These are phyloP conservation scores for Lutraria rhynchaena DNA, from an alignment of 1,140 invertebrate genomes.

Conservation along the genomic window DNA sequence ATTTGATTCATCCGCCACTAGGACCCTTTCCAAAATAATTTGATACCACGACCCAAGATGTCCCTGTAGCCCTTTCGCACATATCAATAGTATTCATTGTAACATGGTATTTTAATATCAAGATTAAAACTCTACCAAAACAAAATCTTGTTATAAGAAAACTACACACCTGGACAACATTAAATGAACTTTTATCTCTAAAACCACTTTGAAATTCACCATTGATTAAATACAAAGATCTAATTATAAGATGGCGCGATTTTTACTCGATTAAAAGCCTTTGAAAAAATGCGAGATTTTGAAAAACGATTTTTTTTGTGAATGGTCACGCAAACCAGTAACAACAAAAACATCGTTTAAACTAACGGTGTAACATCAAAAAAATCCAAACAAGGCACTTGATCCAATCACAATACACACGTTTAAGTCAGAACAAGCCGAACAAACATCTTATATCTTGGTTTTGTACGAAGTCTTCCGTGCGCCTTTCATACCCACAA, in stretches of 20 bases:
- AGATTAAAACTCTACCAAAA: too few relatives aligned
- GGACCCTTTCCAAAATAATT: too few relatives aligned
- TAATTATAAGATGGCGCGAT: constrained; percentile 31
- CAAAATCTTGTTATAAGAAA: background rate
- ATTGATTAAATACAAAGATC: constrained; percentile 20
- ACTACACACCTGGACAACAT: background rate
- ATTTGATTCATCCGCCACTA: too few relatives aligned
- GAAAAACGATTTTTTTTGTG: background rate
- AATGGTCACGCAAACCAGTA: background rate
- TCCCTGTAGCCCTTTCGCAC: background rate
- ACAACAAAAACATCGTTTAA: constrained; percentile 31
- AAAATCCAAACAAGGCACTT: constrained; percentile 19
- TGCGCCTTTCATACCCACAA: too few relatives aligned
- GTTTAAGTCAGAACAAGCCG: background rate
- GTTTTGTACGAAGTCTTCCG: background rate
- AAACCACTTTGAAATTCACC: background rate
- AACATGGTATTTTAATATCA: background rate
- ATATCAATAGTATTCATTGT: background rate
- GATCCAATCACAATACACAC: background rate
- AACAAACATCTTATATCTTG: constrained; percentile 14
- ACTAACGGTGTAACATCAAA: constrained; percentile 8
- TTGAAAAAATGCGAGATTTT: constrained; percentile 9
- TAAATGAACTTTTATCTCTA: background rate
- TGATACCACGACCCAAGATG: too few relatives aligned
- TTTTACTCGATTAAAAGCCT: constrained; percentile 20